Percentiles rank a stretch among this genome's conserved stretches.
phyloP scores from a whole-genome alignment of 2,888 invertebrate genomes.

The Seladonia tumulorum region DNA sequence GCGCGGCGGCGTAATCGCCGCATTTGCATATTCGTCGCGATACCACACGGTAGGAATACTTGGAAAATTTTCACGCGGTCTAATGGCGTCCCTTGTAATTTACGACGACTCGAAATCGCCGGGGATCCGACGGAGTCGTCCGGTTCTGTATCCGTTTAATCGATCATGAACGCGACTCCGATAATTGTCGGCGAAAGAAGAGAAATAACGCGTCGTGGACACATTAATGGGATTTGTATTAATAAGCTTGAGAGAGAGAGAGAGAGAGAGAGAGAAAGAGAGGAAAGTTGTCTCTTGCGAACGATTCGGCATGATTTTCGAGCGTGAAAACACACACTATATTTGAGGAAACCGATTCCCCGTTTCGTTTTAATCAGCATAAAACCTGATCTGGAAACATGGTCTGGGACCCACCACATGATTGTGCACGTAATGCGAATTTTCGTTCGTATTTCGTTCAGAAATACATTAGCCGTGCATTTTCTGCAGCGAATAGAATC shows the following conservation, averaged over 20 bases:
- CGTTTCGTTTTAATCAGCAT: not conserved
- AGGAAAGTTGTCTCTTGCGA: not conserved
- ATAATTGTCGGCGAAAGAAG: not conserved
- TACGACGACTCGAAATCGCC: not conserved
- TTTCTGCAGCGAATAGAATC: too few relatives aligned
- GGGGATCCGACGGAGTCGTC: constrained; percentile 6
- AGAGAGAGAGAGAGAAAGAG: too few relatives aligned
- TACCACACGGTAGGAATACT: not conserved
- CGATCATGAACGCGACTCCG: not conserved
- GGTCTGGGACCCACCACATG: not conserved
- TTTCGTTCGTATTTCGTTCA: not conserved
- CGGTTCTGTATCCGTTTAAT: not conserved
- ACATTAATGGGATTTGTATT: not conserved
- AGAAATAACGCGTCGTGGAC: not conserved
- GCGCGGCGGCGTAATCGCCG: not conserved
- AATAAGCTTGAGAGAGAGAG: not conserved
- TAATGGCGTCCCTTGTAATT: constrained; percentile 22
- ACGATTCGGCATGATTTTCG: not conserved
- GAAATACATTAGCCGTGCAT: not conserved
- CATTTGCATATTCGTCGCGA: constrained; percentile 32
- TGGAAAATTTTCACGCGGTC: constrained; percentile 15
- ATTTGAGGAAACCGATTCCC: not conserved
- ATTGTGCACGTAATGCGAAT: not conserved
- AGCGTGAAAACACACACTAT: not conserved
- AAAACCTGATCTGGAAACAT: not conserved